Base-by-base conservation (phyloP, 2,888 invertebrate species). In the Andrena marginata region DNA sequence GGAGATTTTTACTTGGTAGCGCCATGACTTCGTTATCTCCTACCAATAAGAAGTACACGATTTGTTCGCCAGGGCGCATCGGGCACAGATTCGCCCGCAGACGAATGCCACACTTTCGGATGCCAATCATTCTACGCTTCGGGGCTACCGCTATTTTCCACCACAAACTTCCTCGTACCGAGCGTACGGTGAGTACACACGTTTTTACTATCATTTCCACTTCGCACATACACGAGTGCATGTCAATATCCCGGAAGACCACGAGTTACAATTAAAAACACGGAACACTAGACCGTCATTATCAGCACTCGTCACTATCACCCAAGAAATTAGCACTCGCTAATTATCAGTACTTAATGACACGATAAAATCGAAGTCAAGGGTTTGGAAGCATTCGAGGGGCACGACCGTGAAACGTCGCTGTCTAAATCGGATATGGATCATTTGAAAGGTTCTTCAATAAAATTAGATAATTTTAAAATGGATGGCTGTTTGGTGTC, bases 41-140 rank as follows among this genome's bases (percentile, higher is more conserved):
- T 62, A 63, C 72, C 67, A 85, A 82, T 75, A 54, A 77, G 82
- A 79, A 82, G 85, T 84, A 84, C 84, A 54, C 80, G 75, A 72
- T 49, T 77, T 63, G 85, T 82, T 82, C 87, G 63, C 82, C 80
- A 86, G 85, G 85, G 87, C 65, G 81, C 84, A 68, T 77, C 76
- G 67, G 29, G 59, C n/a, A 62, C 73, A 70, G 75, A 81, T 80
- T 73, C 72, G 56, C 29, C 31, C 73, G 49, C 78, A 74, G 64
- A 64, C 78, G 70, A 69, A 77, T 76, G 54, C 59, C 74, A 42
- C 62, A 49, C 77, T 85, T 82, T 75, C 77, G 70, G 63, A 23
- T 79, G 75, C 72, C 65, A 26, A 79, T 68, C 72, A 67, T 76
- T 70, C 29, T 20, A 8, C 48, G 62, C 74, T 7, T 35, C 72